A percentile compares a stretch with the other conserved stretches of the same genome.
These are phyloP conservation scores for Patiria miniata DNA, from an alignment of 35 echinoderm and acorn worm genomes.

Conservation along the genomic window DNA sequence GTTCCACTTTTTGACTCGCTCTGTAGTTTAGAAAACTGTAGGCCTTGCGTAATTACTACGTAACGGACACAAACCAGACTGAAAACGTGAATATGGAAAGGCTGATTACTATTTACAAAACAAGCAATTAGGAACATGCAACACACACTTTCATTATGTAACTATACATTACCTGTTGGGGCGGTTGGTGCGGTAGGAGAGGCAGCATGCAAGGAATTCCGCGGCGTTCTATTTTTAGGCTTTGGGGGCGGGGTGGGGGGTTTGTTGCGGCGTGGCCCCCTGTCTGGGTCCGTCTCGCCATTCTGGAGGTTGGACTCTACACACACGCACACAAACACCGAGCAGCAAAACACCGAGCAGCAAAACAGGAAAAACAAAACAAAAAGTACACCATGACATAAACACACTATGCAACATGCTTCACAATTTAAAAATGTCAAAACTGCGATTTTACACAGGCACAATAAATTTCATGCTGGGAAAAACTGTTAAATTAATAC, in stretches of 20 bases:
- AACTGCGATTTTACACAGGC: too few relatives aligned
- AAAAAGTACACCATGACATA: background rate
- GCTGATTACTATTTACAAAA: too few relatives aligned
- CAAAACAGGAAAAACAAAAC: background rate
- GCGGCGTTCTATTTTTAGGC: slow-evolving; percentile 14
- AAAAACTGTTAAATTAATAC: too few relatives aligned
- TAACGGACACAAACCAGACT: too few relatives aligned
- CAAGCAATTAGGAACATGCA: too few relatives aligned
- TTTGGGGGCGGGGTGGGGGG: slow-evolving; percentile 20
- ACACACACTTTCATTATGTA: background rate
- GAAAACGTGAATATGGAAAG: too few relatives aligned
- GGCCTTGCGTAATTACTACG: too few relatives aligned
- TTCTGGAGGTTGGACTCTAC: slow-evolving; percentile 6
- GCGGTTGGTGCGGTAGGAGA: background rate
- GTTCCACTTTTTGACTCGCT: too few relatives aligned
- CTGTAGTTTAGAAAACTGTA: too few relatives aligned
- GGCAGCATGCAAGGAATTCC: background rate
- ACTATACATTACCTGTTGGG: slow-evolving; percentile 6
- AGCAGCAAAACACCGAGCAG: background rate
- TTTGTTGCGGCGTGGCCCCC: background rate
- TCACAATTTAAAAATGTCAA: too few relatives aligned
- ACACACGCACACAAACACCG: background rate
- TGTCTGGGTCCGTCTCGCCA: background rate
- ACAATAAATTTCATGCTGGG: too few relatives aligned
- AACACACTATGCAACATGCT: too few relatives aligned